phyloP scores from a whole-genome alignment of 2,113 vertebrate genomes.

The Phylloscopus trochilus region DNA sequence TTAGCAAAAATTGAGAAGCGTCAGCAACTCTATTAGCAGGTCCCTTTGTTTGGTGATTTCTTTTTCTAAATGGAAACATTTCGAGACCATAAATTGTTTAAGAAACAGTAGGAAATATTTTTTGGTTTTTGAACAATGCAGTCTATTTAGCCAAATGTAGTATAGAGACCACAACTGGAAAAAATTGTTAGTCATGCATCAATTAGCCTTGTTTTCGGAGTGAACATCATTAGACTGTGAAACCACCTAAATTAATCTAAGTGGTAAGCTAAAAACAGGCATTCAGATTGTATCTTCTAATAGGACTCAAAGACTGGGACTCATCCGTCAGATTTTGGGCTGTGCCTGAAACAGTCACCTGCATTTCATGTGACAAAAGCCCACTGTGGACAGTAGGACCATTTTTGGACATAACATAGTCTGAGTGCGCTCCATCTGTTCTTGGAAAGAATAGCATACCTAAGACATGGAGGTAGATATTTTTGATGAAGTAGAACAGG shows the following conservation, averaged over 20 bases:
- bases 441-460: background rate
- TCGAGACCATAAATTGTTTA: background rate
- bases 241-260: background rate
- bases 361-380: background rate
- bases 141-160: constrained; percentile 4
- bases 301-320: background rate
- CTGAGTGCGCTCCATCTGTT: background rate
- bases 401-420: accelerated
- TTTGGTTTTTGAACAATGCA: background rate
- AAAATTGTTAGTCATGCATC: constrained; percentile 13
- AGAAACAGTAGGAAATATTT: constrained; percentile 35
- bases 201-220: constrained; percentile 1
- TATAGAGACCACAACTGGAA: constrained; percentile 1
- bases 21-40: constrained; percentile 10
- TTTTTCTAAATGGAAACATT: constrained; percentile 32
- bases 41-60: background rate
- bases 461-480: background rate
- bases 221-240: background rate
- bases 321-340: background rate
- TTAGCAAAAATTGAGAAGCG: background rate
- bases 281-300: background rate
- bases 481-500: background rate
- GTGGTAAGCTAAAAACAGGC: background rate
- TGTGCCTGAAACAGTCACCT: background rate
- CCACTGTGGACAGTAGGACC: background rate